Base-by-base conservation (phyloP, 2,797 vertebrate species). In the Chaetodon trifasciatus region DNA sequence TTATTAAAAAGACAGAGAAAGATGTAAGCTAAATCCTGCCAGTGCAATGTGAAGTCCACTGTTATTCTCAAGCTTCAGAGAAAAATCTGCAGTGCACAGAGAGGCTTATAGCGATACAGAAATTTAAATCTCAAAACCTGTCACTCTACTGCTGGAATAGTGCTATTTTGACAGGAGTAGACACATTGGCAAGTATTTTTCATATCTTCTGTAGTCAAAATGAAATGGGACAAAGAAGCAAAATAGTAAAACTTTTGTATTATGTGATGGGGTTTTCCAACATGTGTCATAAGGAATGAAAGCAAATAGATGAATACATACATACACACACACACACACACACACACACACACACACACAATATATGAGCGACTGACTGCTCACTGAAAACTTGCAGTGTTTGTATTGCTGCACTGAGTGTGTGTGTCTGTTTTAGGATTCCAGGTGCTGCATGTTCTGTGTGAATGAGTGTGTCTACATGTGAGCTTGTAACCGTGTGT, bases 401-500 rank as follows among this genome's bases (percentile, higher is more conserved):
- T 83, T 81, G 78, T 86, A 70, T 88, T 73, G 47, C 66, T 6
- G 74, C 79, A 78, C 69, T 53, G 66, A 69, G 66, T 61, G 65
- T 75, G 24, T 75, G 24, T 66, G 47, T 23, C 19, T 50, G 71
- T 72, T 52, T 70, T 47, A 71, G n/a, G 37, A 74, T 82, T 78
- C 79, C 90, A 90, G 85, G 86, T 92, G 83, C 78, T 86, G 80
- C 56, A 28, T 82, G 79, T 35, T 75, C 42, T 60, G 32, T 60
- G 16, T 74, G 60, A 35, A 23, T 61, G 52, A n/a, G 62, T 53
- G 55, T 64, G 56, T 62, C 19, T 78, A 47, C 17, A 19, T 52
- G 56, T 39, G 71, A 67, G 49, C 4, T 0, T 69, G 55, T 17
- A 2, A 1, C 2, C 3, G 53, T 76, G 62, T 68, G 62, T 40